These are phyloP conservation scores for Caenorhabditis parvicauda DNA, from an alignment of 2,888 invertebrate species.

Conservation along the genomic window DNA sequence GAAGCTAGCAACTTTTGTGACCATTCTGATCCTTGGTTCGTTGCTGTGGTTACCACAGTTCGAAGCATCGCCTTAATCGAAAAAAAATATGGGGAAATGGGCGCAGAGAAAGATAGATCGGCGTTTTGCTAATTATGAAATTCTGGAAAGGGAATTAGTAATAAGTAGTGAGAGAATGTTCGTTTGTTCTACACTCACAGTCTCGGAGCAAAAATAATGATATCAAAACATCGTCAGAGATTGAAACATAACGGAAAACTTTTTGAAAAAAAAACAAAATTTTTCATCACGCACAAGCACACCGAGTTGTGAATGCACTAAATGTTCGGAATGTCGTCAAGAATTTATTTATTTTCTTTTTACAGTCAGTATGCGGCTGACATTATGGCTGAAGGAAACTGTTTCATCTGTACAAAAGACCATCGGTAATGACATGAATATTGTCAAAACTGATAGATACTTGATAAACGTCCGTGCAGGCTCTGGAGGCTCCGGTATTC, in stretches of 20 bases:
- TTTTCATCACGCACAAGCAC: neutral
- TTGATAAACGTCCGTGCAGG: constrained; percentile 38
- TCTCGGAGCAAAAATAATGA: neutral
- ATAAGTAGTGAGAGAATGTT: too few species aligned
- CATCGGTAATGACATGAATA: constrained; percentile 23
- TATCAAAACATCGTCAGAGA: neutral
- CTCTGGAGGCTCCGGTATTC: constrained; percentile 45
- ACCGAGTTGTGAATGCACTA: neutral
- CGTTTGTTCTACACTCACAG: too few species aligned
- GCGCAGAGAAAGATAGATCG: too few species aligned
- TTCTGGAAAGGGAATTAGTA: too few species aligned
- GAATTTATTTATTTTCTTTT: too few species aligned
- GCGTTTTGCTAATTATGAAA: too few species aligned
- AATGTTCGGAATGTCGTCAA: too few species aligned
- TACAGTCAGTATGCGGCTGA: neutral
- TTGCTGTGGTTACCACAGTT: constrained; percentile 11
- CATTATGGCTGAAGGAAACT: constrained; percentile 1
- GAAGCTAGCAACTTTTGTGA: constrained; percentile 6
- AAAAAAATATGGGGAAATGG: too few species aligned
- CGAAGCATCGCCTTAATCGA: constrained; percentile 20
- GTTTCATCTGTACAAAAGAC: constrained; percentile 14
- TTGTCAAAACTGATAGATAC: constrained; percentile 27
- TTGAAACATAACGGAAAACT: constrained; percentile 8
- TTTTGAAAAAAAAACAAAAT: neutral
- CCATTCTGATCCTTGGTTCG: constrained; percentile 9